phyloP scores from a whole-genome alignment of 2,888 invertebrate genomes.

The Gymnoscelis rufifasciata region DNA sequence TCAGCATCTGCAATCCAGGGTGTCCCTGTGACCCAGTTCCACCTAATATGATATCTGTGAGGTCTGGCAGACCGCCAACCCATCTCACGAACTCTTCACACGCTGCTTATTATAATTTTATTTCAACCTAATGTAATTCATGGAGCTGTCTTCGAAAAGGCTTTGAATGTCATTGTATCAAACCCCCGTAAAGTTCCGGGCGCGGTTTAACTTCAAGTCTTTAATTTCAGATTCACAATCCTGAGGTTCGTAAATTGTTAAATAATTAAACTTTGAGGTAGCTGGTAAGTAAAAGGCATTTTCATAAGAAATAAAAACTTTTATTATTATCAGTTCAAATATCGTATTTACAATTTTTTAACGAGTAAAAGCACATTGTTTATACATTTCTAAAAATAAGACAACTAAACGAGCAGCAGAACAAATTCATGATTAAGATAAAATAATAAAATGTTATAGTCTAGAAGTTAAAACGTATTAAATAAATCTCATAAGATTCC shows the following conservation, averaged over 20 bases:
- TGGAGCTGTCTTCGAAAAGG: not conserved
- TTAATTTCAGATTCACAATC: too few species aligned
- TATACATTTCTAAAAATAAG: conserved; percentile 59
- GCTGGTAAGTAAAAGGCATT: conserved; percentile 36
- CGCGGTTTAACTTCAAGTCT: not conserved
- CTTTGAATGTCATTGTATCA: conserved; percentile 6
- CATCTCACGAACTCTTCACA: conserved; percentile 15
- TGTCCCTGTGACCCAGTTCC: conserved; percentile 20
- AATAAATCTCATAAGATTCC: conserved; percentile 54
- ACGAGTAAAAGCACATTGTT: conserved; percentile 77
- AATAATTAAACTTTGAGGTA: not conserved
- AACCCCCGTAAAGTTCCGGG: not conserved
- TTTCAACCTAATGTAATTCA: conserved; percentile 13
- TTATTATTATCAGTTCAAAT: conserved; percentile 81
- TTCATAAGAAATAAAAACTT: conserved; percentile 76
- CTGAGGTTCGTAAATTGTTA: not conserved
- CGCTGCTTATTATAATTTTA: conserved; percentile 18
- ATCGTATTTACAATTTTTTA: conserved; percentile 79
- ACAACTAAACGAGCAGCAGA: conserved; percentile 53
- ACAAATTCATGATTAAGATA: conserved; percentile 49
- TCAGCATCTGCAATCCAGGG: not conserved
- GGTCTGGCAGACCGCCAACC: conserved; percentile 14
- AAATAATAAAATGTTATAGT: conserved; percentile 52
- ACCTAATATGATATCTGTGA: conserved; percentile 13
- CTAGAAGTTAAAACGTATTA: conserved; percentile 48